Base-by-base conservation (phyloP, 2,888 invertebrate species). In the Heliconius sara region DNA sequence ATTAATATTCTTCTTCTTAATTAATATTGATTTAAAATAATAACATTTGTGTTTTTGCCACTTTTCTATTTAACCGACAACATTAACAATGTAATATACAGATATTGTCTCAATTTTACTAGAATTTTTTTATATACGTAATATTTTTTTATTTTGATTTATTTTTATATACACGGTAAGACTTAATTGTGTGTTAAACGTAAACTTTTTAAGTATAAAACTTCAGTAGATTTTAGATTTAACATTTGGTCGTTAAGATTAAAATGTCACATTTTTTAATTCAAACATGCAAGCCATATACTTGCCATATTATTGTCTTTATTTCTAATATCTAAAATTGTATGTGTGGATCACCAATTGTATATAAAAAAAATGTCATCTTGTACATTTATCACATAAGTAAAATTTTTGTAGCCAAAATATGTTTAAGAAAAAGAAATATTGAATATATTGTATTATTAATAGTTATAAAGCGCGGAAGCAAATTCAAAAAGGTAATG, bases 281-380 rank as follows among this genome's bases (percentile, higher is more conserved):
- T 73, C 16, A 60, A 34, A n/a, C 57, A 30, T 60, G 30, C 73
- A 60, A 81, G 84, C 85, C 85, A 84, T 85, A 75, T 30, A 81
- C 85, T 85, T 85, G 85, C 85, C 85, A 85, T 85, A 85, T 78
- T 60, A 22, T 77, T 39, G 9, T 43, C n/a, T 27, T 39, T n/a
- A 3, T 22, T 34, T 52, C 25, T 57, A 73, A n/a, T 52, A 63
- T 27, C 7, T 65, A 25, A 43, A 74, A 76, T 72, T 79, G 71
- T 66, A 72, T 71, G 65, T 39, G 71, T 63, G 3, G 57, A 72
- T 60, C 60, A 34, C 73, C 30, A 60, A n/a, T 73, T 73, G n/a
- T 73, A 73, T 60, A 73, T 73, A 73, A 39, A 39, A 39, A 57
- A 57, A 39, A 13, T 25, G 1, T 39, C 52, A 52, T 52, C 19